Evolutionary conservation across 2,888 invertebrate genomes (phyloP).

Genomic region (Platynereis dumerilii): DNA sequence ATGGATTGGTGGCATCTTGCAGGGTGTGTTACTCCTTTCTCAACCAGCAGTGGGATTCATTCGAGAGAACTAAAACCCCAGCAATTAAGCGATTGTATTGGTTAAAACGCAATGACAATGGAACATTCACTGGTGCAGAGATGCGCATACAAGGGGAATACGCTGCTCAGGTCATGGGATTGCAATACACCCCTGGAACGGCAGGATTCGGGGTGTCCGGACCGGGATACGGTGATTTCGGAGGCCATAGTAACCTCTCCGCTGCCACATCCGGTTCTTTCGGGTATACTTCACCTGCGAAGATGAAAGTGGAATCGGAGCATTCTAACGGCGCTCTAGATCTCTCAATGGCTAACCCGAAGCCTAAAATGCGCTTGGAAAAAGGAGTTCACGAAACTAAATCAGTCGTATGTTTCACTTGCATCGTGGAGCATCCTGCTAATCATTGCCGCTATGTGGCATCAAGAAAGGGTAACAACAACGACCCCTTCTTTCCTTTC

Average conservation of each 20-base stretch:
- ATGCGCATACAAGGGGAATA: conserved; percentile 90
- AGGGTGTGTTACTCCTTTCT: conserved; percentile 85
- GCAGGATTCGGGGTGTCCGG: conserved; percentile 10
- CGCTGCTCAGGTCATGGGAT: conserved; percentile 81
- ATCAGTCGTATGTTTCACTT: conserved; percentile 32
- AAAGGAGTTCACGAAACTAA: not conserved
- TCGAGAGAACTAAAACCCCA: conserved; percentile 84
- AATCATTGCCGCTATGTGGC: conserved; percentile 79
- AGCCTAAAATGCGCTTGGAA: not conserved
- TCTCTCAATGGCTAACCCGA: conserved; percentile 39
- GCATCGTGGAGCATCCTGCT: conserved; percentile 71
- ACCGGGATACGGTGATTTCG: conserved; percentile 9
- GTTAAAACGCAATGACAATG: conserved; percentile 89
- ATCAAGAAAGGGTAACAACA: conserved; percentile 82
- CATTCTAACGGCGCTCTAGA: conserved; percentile 46
- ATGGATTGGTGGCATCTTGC: conserved; percentile 74
- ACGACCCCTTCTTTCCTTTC: conserved; percentile 90
- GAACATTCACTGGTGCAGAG: conserved; percentile 74
- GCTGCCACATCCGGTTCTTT: conserved; percentile 14
- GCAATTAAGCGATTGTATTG: conserved; percentile 88
- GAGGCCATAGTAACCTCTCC: conserved; percentile 5
- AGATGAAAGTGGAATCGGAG: not conserved
- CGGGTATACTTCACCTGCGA: conserved; percentile 7
- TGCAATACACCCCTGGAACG: conserved; percentile 48
- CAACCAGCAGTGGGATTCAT: conserved; percentile 89